Evolutionary conservation across 2,113 vertebrate species (phyloP).

Genomic region (Myocastor coypus): DNA sequence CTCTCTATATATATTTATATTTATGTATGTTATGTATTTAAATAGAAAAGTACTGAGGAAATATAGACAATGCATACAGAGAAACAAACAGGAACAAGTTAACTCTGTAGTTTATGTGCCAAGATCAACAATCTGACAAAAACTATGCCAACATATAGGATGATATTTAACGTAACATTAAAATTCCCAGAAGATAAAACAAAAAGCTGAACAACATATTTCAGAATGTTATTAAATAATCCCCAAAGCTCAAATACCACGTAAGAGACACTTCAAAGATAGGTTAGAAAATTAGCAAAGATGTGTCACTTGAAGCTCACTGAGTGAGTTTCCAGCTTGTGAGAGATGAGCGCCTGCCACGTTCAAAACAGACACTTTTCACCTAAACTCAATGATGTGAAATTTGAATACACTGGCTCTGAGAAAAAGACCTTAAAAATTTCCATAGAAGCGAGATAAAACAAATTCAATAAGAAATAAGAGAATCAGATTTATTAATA

Average conservation of each 20-base stretch:
- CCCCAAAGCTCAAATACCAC: neutral
- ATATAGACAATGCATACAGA: neutral
- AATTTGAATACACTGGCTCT: neutral
- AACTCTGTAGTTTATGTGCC: neutral
- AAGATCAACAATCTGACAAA: neutral
- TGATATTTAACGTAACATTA: neutral
- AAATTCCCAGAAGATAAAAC: neutral
- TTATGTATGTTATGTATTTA: neutral
- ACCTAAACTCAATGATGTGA: neutral
- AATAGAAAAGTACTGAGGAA: neutral
- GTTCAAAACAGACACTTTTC: neutral
- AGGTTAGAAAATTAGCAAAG: neutral
- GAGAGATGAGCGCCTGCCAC: too few relatives aligned
- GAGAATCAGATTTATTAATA: neutral
- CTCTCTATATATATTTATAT: too few relatives aligned
- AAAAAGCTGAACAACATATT: neutral
- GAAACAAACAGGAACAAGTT: neutral
- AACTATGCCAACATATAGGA: neutral
- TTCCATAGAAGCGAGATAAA: neutral
- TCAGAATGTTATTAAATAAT: neutral
- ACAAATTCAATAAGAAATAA: neutral
- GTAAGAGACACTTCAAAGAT: neutral
- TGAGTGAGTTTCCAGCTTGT: neutral
- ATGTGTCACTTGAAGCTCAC: neutral
- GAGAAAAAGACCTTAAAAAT: neutral